These are phyloP conservation scores for Phalera bucephala DNA, from an alignment of 2,888 invertebrate species.

Conservation along the genomic window DNA sequence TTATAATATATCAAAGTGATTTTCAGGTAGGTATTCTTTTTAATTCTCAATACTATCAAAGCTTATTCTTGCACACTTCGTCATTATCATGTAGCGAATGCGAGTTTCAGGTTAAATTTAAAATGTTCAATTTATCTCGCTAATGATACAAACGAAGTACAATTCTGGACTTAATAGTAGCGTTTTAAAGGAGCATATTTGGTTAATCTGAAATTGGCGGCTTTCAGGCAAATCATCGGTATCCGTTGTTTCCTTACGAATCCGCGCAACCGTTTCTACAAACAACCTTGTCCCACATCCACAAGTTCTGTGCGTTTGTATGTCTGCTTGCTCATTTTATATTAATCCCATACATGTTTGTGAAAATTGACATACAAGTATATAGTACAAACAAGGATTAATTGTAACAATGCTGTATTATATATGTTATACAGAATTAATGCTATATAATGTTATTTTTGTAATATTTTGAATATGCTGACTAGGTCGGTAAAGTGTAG, in stretches of 20 bases:
- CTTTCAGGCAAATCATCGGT: conserved; percentile 47
- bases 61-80: no score
- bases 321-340: conserved; percentile 41
- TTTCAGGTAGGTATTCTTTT: no score
- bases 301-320: conserved; percentile 51
- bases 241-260: conserved; percentile 53
- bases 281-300: conserved; percentile 68
- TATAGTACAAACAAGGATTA: no score
- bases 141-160: not conserved
- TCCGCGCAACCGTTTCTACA: conserved; percentile 52
- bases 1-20: no score
- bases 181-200: conserved; percentile 1
- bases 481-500: no score
- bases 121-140: not conserved
- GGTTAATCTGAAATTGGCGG: conserved; percentile 19
- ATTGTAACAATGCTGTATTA: no score
- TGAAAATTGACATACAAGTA: no score
- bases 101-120: not conserved
- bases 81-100: no score
- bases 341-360: conserved; percentile 4
- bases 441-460: no score
- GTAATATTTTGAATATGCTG: no score
- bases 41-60: no score
- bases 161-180: not conserved
- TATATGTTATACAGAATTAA: no score